phyloP scores from a whole-genome alignment of 2,888 invertebrate genomes.

The Hemicrepidius hirtus region DNA sequence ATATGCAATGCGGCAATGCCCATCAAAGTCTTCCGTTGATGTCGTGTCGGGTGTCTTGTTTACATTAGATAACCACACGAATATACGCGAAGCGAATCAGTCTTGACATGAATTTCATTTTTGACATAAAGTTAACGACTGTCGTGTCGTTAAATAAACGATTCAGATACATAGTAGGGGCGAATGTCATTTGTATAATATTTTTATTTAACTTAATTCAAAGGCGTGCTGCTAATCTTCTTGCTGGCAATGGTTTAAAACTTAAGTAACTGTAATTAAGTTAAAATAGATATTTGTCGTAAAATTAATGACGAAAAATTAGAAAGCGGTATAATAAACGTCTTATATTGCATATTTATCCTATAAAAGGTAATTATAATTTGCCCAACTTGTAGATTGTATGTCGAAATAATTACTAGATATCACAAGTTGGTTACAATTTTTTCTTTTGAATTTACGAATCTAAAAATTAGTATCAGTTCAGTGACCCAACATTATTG shows the following conservation, averaged over 20 bases:
- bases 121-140: too few species aligned
- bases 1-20: too few species aligned
- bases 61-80: too few species aligned
- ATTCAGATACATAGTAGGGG: too few species aligned
- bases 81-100: too few species aligned
- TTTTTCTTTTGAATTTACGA: neutral
- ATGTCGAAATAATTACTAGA: neutral
- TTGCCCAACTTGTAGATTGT: neutral
- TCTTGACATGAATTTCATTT: too few species aligned
- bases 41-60: too few species aligned
- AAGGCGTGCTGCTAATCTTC: too few species aligned
- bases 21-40: too few species aligned
- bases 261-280: slow-evolving; percentile 5
- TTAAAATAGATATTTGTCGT: neutral
- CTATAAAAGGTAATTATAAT: slow-evolving; percentile 17
- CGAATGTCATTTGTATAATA: too few species aligned
- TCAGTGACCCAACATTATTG: slow-evolving; percentile 2
- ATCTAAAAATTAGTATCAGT: neutral
- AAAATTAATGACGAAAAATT: slow-evolving; percentile 4
- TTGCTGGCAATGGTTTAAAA: neutral
- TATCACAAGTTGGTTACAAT: neutral
- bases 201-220: too few species aligned
- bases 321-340: slow-evolving; percentile 26
- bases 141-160: too few species aligned
- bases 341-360: slow-evolving; percentile 2